Evolutionary conservation across 2,888 invertebrate species (phyloP).

Genomic region (Hylaea fasciaria): DNA sequence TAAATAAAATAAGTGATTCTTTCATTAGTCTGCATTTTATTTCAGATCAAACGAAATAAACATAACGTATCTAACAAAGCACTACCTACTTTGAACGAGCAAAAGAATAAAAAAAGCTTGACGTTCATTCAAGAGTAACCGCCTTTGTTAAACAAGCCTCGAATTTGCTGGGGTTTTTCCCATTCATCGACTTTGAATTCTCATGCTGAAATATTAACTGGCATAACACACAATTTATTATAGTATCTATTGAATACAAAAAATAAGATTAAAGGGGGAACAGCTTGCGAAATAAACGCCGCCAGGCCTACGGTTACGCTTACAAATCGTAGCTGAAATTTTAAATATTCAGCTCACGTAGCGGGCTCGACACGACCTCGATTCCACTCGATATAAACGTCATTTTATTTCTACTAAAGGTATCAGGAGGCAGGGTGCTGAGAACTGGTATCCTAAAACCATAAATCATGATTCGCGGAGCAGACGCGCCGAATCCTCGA

Average conservation of each 20-base stretch:
- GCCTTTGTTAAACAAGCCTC: constrained; percentile 21
- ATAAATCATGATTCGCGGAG: constrained; percentile 28
- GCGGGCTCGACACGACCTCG: constrained; percentile 58
- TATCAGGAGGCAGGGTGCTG: constrained; percentile 45
- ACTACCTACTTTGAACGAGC: constrained; percentile 13
- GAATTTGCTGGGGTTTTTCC: constrained; percentile 20
- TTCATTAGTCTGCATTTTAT: not conserved
- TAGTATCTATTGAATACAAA: constrained; percentile 45
- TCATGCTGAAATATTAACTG: constrained; percentile 14
- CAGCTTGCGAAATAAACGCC: constrained; percentile 48
- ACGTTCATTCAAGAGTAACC: constrained; percentile 59
- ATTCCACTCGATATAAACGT: constrained; percentile 62
- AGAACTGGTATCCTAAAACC: constrained; percentile 30
- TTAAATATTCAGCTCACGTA: constrained; percentile 58
- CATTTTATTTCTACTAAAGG: constrained; percentile 56
- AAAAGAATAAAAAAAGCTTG: constrained; percentile 29
- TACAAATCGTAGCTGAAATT: constrained; percentile 37
- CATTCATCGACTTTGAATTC: constrained; percentile 18
- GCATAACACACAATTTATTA: constrained; percentile 10
- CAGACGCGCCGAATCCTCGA: constrained; percentile 5
- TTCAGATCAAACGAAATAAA: constrained; percentile 8
- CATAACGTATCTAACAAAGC: constrained; percentile 3
- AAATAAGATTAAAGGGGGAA: constrained; percentile 47
- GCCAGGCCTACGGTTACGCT: constrained; percentile 34
- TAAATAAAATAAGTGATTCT: too few relatives aligned